These are phyloP conservation scores for Caradrina clavipalpis DNA, from an alignment of 2,888 invertebrate species.

Conservation along the genomic window DNA sequence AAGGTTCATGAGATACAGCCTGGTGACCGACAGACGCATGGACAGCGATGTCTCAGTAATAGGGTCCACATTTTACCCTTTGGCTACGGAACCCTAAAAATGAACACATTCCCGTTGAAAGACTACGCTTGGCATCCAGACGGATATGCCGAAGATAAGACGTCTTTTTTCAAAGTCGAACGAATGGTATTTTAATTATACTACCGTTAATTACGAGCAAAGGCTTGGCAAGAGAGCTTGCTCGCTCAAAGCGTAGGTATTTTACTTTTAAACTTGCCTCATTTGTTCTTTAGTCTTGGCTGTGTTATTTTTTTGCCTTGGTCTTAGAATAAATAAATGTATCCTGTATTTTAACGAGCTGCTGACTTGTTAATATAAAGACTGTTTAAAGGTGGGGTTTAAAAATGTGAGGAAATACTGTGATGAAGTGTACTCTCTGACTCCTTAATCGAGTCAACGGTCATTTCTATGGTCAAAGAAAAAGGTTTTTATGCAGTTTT, in stretches of 20 bases:
- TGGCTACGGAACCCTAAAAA: no score
- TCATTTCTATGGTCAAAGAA: background rate
- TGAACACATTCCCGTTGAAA: slow-evolving; percentile 39
- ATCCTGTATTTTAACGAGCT: slow-evolving; percentile 37
- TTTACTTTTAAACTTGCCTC: slow-evolving; percentile 53
- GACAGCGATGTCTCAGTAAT: no score
- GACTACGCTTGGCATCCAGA: slow-evolving; percentile 41
- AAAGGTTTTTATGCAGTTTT: background rate
- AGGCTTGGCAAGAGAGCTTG: slow-evolving; percentile 57
- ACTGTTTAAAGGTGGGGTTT: background rate
- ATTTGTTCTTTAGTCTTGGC: slow-evolving; percentile 46
- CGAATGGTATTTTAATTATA: slow-evolving; percentile 89
- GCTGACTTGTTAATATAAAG: background rate
- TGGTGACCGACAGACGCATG: no score
- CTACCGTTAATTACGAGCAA: slow-evolving; percentile 85
- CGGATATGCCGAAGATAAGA: slow-evolving; percentile 61
- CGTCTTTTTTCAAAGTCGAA: slow-evolving; percentile 78
- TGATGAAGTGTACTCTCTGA: background rate
- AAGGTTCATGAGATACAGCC: no score
- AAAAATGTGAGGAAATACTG: background rate
- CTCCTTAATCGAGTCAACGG: background rate
- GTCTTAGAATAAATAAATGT: slow-evolving; percentile 41
- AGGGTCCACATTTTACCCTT: no score
- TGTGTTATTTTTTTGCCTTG: slow-evolving; percentile 2
- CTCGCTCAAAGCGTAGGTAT: slow-evolving; percentile 52